These are phyloP conservation scores for Zalophus californianus DNA, from an alignment of 2,797 vertebrate genomes.

Conservation along the genomic window DNA sequence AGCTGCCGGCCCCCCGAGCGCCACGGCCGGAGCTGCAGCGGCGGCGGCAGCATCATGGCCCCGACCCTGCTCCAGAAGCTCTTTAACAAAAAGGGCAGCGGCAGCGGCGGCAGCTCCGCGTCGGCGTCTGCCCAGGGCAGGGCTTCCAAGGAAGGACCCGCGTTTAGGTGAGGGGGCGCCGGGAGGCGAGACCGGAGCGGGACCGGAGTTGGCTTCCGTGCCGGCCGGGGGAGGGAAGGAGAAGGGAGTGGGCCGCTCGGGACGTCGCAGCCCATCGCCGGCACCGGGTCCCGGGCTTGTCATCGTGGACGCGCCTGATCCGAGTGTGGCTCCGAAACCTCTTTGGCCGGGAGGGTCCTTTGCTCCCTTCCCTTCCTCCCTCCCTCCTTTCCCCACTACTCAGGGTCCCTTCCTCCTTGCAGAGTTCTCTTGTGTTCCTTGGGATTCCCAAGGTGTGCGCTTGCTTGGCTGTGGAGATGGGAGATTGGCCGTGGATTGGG, in stretches of 20 bases:
- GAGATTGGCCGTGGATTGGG: neutral
- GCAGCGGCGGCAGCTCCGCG: slow-evolving; percentile 59
- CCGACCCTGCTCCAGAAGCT: slow-evolving; percentile 92
- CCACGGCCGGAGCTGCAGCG: slow-evolving; percentile 81
- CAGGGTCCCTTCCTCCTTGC: neutral
- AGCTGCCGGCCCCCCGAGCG: slow-evolving; percentile 85
- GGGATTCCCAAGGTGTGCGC: neutral
- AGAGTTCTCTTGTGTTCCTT: neutral
- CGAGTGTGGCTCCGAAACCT: neutral
- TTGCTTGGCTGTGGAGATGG: neutral
- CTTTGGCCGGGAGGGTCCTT: neutral
- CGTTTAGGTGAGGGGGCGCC: slow-evolving; percentile 86
- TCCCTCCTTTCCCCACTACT: neutral
- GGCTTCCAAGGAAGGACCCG: slow-evolving; percentile 82
- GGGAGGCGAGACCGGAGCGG: neutral
- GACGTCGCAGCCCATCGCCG: neutral
- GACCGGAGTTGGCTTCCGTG: neutral
- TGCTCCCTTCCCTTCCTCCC: too few relatives aligned
- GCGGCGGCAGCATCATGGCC: slow-evolving; percentile 83
- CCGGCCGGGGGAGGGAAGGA: neutral
- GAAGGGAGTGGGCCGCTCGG: neutral
- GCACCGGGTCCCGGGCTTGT: neutral
- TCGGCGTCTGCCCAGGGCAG: slow-evolving; percentile 64
- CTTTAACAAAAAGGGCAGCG: slow-evolving; percentile 89
- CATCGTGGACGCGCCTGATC: neutral